Evolutionary conservation across 2,113 vertebrate species (phyloP).

Genomic region (Riparia riparia): DNA sequence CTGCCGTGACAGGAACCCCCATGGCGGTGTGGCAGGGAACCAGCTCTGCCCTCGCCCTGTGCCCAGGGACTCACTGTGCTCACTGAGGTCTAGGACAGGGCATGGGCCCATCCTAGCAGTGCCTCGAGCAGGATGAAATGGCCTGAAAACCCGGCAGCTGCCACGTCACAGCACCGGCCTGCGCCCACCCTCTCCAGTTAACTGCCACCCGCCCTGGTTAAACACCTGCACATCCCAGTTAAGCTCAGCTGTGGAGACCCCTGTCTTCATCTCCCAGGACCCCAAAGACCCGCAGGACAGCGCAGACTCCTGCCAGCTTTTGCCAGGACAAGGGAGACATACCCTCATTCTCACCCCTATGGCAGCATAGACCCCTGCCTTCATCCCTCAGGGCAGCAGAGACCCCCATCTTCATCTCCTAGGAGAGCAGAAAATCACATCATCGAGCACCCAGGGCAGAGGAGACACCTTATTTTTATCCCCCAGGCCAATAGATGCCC

Average conservation of each 20-base stretch:
- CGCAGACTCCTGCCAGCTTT: not conserved
- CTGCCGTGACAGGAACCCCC: no score
- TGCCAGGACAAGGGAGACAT: not conserved
- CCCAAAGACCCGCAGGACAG: not conserved
- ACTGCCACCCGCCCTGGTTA: rapidly evolving
- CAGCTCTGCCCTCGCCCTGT: not conserved
- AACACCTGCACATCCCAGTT: rapidly evolving
- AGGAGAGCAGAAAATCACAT: not conserved
- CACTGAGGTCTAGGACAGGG: no score
- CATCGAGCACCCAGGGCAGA: not conserved
- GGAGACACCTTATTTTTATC: not conserved
- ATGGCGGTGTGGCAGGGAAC: not conserved
- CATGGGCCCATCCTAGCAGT: rapidly evolving
- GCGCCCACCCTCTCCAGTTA: rapidly evolving
- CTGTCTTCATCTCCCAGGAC: not conserved
- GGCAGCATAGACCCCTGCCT: not conserved
- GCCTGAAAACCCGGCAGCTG: not conserved
- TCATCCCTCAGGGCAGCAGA: not conserved
- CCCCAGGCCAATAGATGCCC: not conserved
- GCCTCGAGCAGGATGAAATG: rapidly evolving
- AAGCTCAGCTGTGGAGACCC: not conserved
- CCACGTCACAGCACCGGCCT: rapidly evolving
- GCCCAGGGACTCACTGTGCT: not conserved
- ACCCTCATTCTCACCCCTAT: not conserved
- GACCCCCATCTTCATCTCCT: not conserved